phyloP scores from a whole-genome alignment of 2,888 invertebrate genomes.

The Eristalis intricaria region DNA sequence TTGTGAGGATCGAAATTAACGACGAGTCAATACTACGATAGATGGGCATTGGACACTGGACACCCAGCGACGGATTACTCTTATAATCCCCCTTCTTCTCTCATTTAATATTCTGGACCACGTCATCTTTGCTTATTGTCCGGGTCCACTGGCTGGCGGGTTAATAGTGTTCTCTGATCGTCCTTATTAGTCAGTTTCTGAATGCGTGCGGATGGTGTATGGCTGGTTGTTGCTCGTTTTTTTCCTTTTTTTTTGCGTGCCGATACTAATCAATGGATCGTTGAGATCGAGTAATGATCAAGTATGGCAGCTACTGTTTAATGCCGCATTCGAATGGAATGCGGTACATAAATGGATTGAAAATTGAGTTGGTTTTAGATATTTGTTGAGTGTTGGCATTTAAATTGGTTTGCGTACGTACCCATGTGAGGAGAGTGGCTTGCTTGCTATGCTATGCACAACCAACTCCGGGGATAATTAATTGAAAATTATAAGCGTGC shows the following conservation, averaged over 20 bases:
- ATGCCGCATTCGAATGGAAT: conserved; percentile 50
- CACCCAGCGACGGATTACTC: conserved; percentile 51
- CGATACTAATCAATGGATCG: conserved; percentile 64
- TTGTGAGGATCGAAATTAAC: conserved; percentile 52
- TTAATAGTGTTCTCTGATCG: conserved; percentile 81
- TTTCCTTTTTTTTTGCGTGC: conserved; percentile 38
- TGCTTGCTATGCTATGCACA: conserved; percentile 38
- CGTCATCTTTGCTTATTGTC: conserved; percentile 74
- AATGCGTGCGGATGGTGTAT: conserved; percentile 15
- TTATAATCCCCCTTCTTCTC: conserved; percentile 26
- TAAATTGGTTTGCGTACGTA: conserved; percentile 43
- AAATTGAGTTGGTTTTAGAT: conserved; percentile 65
- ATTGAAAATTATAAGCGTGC: conserved; percentile 41
- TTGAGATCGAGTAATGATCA: conserved; percentile 63
- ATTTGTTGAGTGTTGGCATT: conserved; percentile 65
- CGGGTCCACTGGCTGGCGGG: conserved; percentile 74
- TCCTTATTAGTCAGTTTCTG: conserved; percentile 76
- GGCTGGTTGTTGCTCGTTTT: conserved; percentile 6
- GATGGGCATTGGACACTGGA: conserved; percentile 47
- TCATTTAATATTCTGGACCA: conserved; percentile 71
- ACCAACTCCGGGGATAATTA: conserved; percentile 30
- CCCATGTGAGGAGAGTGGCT: background rate
- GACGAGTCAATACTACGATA: conserved; percentile 50
- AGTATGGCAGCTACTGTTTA: conserved; percentile 50
- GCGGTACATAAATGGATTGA: conserved; percentile 60